Percentiles rank a stretch among this genome's conserved stretches.
These are phyloP conservation scores for Tetramorium alpestre DNA, from an alignment of 1,140 invertebrate genomes.

Conservation along the genomic window DNA sequence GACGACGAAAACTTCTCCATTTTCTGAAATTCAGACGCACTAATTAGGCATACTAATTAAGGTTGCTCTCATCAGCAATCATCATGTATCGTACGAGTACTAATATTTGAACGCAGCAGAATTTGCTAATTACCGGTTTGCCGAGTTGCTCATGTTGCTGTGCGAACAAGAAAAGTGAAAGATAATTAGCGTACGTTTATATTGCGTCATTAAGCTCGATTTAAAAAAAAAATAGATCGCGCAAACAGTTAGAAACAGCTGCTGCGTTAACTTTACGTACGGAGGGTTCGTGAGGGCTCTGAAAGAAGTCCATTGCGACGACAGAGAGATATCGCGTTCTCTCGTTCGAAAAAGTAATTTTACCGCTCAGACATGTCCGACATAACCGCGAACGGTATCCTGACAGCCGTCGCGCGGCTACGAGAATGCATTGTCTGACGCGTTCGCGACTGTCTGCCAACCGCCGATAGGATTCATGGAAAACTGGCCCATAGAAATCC, in stretches of 20 bases:
- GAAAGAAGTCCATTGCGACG: not conserved
- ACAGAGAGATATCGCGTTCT: not conserved
- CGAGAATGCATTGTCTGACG: slow-evolving; percentile 59
- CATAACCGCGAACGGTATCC: slow-evolving; percentile 22
- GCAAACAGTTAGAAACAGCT: not conserved
- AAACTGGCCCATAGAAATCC: slow-evolving; percentile 76
- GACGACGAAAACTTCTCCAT: not conserved
- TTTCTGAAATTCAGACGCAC: slow-evolving; percentile 4
- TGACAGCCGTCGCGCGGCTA: slow-evolving; percentile 41
- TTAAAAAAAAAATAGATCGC: slow-evolving; percentile 6
- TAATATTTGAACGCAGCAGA: slow-evolving; percentile 48
- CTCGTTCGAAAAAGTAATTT: slow-evolving; percentile 44
- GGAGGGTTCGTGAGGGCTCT: not conserved
- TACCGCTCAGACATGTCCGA: slow-evolving; percentile 12
- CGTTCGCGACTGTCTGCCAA: slow-evolving; percentile 69
- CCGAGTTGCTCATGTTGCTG: not conserved
- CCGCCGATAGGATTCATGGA: slow-evolving; percentile 78
- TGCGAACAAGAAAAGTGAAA: not conserved
- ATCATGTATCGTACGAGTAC: not conserved
- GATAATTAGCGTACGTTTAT: not conserved
- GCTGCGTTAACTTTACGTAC: not conserved
- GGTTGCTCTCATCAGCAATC: slow-evolving; percentile 14
- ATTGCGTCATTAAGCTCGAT: not conserved
- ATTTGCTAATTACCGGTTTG: slow-evolving; percentile 14
- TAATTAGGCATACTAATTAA: slow-evolving; percentile 10